These are phyloP conservation scores for Limnodromus scolopaceus DNA, from an alignment of 2,797 vertebrate species.

Conservation along the genomic window DNA sequence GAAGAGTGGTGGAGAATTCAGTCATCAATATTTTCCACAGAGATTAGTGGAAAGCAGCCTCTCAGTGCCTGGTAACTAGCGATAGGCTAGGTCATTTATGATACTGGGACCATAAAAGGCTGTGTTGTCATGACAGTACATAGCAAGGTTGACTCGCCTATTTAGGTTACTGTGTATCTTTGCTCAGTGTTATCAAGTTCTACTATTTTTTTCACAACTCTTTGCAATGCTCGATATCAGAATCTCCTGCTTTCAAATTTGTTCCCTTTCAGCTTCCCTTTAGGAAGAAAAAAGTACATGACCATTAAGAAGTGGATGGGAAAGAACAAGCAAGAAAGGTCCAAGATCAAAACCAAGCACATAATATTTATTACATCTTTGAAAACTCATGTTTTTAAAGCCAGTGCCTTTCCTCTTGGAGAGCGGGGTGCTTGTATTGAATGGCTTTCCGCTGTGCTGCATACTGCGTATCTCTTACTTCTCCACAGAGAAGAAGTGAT, in stretches of 20 bases:
- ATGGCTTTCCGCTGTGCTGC: not conserved
- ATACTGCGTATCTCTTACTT: not conserved
- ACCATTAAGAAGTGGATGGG: not conserved
- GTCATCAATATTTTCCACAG: not conserved
- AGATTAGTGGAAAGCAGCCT: not conserved
- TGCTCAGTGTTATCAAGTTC: not conserved
- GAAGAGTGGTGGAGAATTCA: not conserved
- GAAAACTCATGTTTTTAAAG: not conserved
- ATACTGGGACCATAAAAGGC: not conserved
- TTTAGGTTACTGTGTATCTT: not conserved
- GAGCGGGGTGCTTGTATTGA: accelerated
- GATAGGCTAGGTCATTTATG: not conserved
- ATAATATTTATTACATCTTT: not conserved
- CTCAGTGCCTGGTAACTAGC: not conserved
- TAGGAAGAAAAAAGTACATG: not conserved
- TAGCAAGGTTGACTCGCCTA: not conserved
- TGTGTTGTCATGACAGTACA: not conserved
- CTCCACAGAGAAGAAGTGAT: not conserved
- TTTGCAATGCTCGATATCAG: not conserved
- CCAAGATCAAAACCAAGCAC: not conserved
- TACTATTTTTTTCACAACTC: not conserved
- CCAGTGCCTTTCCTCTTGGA: not conserved
- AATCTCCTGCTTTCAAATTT: not conserved
- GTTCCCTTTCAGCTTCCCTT: not conserved
- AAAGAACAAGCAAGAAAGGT: not conserved